These are phyloP conservation scores for Apomyelois bistriatella DNA, from an alignment of 2,888 invertebrate genomes.

Conservation along the genomic window DNA sequence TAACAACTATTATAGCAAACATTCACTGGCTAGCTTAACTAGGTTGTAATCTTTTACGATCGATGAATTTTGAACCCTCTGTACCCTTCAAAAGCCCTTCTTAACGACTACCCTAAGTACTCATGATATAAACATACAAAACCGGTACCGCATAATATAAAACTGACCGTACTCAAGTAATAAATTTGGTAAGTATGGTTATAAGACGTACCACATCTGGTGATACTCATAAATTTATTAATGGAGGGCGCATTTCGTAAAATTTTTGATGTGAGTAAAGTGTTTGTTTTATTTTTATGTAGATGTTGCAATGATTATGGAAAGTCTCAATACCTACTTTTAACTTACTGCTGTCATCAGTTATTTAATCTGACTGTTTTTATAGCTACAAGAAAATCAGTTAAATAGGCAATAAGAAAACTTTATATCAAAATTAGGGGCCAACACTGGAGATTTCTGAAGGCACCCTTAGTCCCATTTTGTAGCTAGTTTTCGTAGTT, in stretches of 20 bases:
- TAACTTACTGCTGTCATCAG: neutral
- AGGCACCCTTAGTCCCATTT: no score
- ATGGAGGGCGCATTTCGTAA: constrained; percentile 10
- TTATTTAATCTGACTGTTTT: no score
- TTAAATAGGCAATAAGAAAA: no score
- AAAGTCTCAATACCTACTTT: neutral
- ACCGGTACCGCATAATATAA: constrained; percentile 8
- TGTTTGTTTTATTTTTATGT: constrained; percentile 6
- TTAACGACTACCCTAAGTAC: constrained; percentile 10
- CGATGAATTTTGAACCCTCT: constrained; percentile 3
- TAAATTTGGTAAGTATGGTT: constrained; percentile 11
- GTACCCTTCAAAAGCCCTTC: constrained; percentile 2
- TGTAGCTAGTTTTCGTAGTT: no score
- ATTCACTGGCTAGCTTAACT: neutral
- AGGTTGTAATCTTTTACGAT: constrained; percentile 9
- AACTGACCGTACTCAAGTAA: constrained; percentile 14
- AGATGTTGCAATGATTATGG: neutral
- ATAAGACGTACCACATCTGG: constrained; percentile 15
- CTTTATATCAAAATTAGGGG: no score
- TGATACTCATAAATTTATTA: constrained; percentile 12
- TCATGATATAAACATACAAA: constrained; percentile 11
- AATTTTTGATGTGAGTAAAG: constrained; percentile 1
- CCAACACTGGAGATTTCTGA: no score
- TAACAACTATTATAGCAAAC: neutral
- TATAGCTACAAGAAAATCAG: no score